Percentiles rank a stretch among this genome's conserved stretches.
Evolutionary conservation across 2,797 vertebrate genomes (phyloP).

Genomic region (Pseudomugil tenellus): DNA sequence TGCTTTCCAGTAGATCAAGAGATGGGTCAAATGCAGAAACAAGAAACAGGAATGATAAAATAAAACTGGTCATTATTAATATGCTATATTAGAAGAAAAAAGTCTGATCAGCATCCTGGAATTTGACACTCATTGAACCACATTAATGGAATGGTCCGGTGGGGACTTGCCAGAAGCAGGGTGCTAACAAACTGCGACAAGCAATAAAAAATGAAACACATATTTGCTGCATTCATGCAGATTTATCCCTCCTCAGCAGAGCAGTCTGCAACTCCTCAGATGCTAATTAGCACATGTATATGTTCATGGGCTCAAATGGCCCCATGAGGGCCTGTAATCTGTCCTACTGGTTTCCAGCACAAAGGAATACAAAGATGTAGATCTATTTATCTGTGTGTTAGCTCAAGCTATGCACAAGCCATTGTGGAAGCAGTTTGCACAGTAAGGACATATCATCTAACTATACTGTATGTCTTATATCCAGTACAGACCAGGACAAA

Average conservation of each 20-base stretch:
- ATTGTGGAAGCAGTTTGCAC: neutral
- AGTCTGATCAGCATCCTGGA: slow-evolving; percentile 17
- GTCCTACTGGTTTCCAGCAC: slow-evolving; percentile 40
- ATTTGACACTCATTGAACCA: slow-evolving; percentile 46
- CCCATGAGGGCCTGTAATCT: slow-evolving; percentile 40
- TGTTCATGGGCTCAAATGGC: slow-evolving; percentile 58
- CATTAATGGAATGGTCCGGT: slow-evolving; percentile 45
- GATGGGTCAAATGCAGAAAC: no score
- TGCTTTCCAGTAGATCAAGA: neutral
- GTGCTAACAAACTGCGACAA: slow-evolving; percentile 19
- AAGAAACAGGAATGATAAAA: neutral
- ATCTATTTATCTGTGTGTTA: slow-evolving; percentile 11
- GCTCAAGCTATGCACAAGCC: slow-evolving; percentile 4
- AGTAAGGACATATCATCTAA: neutral
- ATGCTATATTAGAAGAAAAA: neutral
- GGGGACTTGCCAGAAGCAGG: slow-evolving; percentile 32
- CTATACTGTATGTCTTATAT: no score
- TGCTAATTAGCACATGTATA: slow-evolving; percentile 53
- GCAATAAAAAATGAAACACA: slow-evolving; percentile 44
- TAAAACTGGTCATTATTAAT: neutral
- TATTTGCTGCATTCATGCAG: slow-evolving; percentile 26
- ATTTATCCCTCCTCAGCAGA: slow-evolving; percentile 16
- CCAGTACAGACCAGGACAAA: neutral
- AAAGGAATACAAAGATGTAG: slow-evolving; percentile 16
- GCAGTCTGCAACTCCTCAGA: slow-evolving; percentile 16